phyloP scores from a whole-genome alignment of 53 echinoderm and acorn worm genomes.

The Arbacia lixula region DNA sequence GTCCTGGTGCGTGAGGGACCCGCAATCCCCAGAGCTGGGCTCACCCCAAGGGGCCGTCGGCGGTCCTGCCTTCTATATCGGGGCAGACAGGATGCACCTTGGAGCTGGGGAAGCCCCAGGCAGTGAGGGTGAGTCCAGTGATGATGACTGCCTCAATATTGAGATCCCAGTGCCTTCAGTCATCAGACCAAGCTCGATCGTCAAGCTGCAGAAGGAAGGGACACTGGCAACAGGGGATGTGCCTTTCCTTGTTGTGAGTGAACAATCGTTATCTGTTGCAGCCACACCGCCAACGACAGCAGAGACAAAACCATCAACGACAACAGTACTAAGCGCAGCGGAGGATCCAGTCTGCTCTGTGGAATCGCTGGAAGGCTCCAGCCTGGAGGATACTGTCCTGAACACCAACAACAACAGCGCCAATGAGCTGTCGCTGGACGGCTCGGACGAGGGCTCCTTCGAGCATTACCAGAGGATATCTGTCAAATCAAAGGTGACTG shows the following conservation, averaged over 20 bases:
- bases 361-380: conserved; percentile 23
- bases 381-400: conserved; percentile 35
- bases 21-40: conserved; percentile 7
- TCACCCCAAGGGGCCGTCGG: conserved; percentile 40
- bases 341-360: not conserved
- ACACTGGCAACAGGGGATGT: conserved; percentile 21
- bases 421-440: conserved; percentile 53
- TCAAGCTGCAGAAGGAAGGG: conserved; percentile 35
- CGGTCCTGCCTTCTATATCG: conserved; percentile 49
- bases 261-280: not conserved
- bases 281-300: no score
- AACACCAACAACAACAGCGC: conserved; percentile 96
- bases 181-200: conserved; percentile 44
- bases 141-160: conserved; percentile 71
- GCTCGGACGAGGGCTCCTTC: not conserved
- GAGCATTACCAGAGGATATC: conserved; percentile 25
- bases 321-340: conserved; percentile 24
- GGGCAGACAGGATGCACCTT: conserved; percentile 49
- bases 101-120: conserved; percentile 18
- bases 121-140: conserved; percentile 17
- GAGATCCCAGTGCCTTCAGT: conserved; percentile 53
- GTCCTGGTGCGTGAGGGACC: conserved; percentile 82
- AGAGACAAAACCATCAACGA: not conserved
- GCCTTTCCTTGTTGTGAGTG: conserved; percentile 19
- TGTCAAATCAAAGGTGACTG: conserved; percentile 43